phyloP scores from a whole-genome alignment of 2,888 invertebrate species.

The Eupsilia transversa region DNA sequence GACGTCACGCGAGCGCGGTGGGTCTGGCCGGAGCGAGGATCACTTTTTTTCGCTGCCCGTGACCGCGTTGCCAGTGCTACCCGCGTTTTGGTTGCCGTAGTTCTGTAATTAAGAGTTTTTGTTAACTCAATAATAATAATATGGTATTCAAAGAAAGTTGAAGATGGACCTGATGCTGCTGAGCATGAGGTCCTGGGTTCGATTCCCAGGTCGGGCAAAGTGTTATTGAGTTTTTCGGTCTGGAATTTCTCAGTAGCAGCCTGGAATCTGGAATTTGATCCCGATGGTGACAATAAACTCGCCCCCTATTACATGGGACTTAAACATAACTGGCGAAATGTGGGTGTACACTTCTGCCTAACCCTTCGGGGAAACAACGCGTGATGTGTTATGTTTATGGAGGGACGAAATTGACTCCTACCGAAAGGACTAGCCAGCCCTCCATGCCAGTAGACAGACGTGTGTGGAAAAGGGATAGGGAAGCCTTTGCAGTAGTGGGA shows the following conservation, averaged over 20 bases:
- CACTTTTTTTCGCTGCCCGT: slow-evolving; percentile 81
- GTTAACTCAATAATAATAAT: not conserved
- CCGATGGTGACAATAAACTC: too few relatives aligned
- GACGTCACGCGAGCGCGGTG: slow-evolving; percentile 26
- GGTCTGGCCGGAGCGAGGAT: slow-evolving; percentile 47
- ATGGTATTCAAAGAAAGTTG: not conserved
- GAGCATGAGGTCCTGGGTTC: too few relatives aligned
- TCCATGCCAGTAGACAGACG: not conserved
- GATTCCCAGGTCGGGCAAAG: too few relatives aligned
- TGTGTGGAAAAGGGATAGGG: not conserved
- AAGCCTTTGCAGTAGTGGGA: not conserved
- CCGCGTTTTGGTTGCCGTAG: slow-evolving; percentile 76
- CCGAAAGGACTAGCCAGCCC: not conserved
- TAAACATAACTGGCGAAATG: too few relatives aligned
- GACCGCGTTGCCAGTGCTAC: slow-evolving; percentile 60
- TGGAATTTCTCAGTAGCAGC: too few relatives aligned
- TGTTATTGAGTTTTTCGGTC: too few relatives aligned
- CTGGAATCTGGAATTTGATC: too few relatives aligned
- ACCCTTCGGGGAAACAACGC: too few relatives aligned
- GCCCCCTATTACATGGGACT: too few relatives aligned
- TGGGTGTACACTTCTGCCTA: too few relatives aligned
- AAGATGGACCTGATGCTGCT: too few relatives aligned
- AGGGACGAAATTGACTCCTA: not conserved
- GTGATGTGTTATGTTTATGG: too few relatives aligned
- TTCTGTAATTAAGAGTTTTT: slow-evolving; percentile 70